Percentiles rank a stretch among this genome's conserved stretches.
These are phyloP conservation scores for Polypterus bichir DNA, from an alignment of 2,113 vertebrate genomes.

Conservation along the genomic window DNA sequence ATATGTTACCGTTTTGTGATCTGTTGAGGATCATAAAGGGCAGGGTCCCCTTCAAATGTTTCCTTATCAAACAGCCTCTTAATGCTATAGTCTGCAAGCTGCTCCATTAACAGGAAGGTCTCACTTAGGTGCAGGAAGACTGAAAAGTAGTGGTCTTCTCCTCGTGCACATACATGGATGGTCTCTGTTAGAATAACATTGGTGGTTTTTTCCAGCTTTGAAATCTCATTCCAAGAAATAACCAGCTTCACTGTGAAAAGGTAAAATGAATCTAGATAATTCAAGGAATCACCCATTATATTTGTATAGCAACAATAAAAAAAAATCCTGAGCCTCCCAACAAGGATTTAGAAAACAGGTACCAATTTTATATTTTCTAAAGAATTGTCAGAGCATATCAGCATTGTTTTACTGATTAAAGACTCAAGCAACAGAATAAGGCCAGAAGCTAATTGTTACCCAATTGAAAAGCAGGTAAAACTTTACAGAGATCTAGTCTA, in stretches of 20 bases:
- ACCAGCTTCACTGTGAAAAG: constrained; percentile 75
- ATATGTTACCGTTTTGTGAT: constrained; percentile 79
- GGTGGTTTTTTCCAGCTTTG: constrained; percentile 80
- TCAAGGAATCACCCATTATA: too few species aligned
- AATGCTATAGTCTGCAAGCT: constrained; percentile 80
- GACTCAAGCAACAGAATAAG: too few species aligned
- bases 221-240: constrained; percentile 88
- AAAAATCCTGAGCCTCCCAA: too few species aligned
- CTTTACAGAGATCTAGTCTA: too few species aligned
- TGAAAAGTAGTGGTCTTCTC: constrained; percentile 89
- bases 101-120: constrained; percentile 91
- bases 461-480: too few species aligned
- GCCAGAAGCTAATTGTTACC: too few species aligned
- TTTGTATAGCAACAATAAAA: too few species aligned
- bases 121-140: constrained; percentile 92
- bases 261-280: not conserved
- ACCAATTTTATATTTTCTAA: too few species aligned
- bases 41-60: constrained; percentile 69
- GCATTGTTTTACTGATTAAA: too few species aligned
- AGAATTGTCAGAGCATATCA: too few species aligned
- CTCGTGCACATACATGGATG: constrained; percentile 71
- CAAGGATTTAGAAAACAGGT: too few species aligned
- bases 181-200: constrained; percentile 86
- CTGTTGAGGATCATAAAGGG: constrained; percentile 74
- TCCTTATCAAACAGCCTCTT: constrained; percentile 94